Conservation (phyloP, 2,888 invertebrate genomes). For the Pedicia rivosa region DNA sequence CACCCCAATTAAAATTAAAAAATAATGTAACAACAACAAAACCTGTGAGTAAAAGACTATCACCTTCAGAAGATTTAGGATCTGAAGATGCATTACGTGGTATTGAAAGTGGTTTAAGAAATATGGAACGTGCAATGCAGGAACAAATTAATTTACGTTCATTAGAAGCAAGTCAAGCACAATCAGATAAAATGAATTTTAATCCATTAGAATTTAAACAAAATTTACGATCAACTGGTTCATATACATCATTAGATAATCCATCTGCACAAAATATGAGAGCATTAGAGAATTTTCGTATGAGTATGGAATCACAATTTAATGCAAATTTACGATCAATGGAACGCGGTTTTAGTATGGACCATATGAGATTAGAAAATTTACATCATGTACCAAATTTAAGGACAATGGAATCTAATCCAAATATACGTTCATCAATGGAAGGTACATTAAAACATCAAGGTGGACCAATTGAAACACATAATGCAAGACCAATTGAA, state of each 20-base stretch:
- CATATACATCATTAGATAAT: conserved; percentile 14
- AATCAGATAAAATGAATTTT: conserved; percentile 11
- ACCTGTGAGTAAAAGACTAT: conserved; percentile 1
- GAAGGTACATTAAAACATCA: conserved; percentile 12
- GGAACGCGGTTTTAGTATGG: conserved; percentile 19
- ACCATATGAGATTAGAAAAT: conserved; percentile 15
- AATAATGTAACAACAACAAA: neutral
- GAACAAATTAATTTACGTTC: conserved; percentile 30
- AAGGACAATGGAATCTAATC: conserved; percentile 15
- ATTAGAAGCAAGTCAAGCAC: conserved; percentile 21
- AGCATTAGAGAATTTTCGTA: conserved; percentile 12
- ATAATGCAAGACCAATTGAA: conserved; percentile 25
- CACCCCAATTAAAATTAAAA: conserved; percentile 1
- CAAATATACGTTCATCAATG: conserved; percentile 12
- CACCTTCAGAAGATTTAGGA: conserved; percentile 25
- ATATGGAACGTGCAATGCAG: conserved; percentile 32
- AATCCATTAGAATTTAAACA: conserved; percentile 13
- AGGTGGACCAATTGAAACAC: conserved; percentile 6
- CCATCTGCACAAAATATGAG: conserved; percentile 12
- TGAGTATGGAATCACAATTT: conserved; percentile 9
- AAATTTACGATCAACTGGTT: conserved; percentile 13
- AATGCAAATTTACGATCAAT: conserved; percentile 12
- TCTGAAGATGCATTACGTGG: conserved; percentile 31
- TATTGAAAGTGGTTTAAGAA: conserved; percentile 29
- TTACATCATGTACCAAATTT: conserved; percentile 9